Base-by-base conservation (phyloP, 2,113 vertebrate genomes). In the Cranoglanis bouderius region DNA sequence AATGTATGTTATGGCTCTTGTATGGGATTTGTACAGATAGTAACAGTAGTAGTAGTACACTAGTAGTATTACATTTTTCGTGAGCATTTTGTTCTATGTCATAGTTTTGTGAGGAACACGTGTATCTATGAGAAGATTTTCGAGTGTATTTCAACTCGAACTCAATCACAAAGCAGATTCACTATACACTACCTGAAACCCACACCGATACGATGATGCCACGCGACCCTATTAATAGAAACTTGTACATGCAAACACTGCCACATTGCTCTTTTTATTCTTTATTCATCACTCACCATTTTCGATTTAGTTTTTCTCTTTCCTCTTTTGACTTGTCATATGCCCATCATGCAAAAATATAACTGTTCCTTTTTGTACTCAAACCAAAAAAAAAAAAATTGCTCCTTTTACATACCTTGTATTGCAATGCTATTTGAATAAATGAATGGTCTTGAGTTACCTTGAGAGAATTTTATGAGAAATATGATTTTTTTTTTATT, bases 361-460 rank as follows among this genome's bases (percentile, higher is more conserved):
- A n/a, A 9, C 13, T n/a, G 21, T 65, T n/a, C 35, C 38, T 24
- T 46, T 49, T 46, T 77, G 10, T 49, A 14, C 13, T 49, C 24
- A 13, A 38, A 3, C n/a, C 10, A 32, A 72, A 55, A 40, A 32
- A 72, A 55, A 40, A 29, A 72, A 40, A 40, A 10, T 1, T 21
- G 38, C 13, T 49, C 12, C 21, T n/a, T 80, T 26, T 87, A 46
- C 40, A 77, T 35, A 67, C 14, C 19, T 55, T 82, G 85, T 72
- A 51, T 19, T 38, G 67, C 32, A 70, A 35, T 51, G 21, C 40
- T 51, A 84, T 80, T 84, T 84, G 81, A 90, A 90, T 87, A 75
- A 84, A 84, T 61, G 32, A 84, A 40, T 65, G 3, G 65, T 83
- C 14, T 63, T 63, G 32, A 32, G 16, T 55, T 35, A 82, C 18